phyloP scores from a whole-genome alignment of 2,797 vertebrate genomes.

The Pangasius sanitwongsei region DNA sequence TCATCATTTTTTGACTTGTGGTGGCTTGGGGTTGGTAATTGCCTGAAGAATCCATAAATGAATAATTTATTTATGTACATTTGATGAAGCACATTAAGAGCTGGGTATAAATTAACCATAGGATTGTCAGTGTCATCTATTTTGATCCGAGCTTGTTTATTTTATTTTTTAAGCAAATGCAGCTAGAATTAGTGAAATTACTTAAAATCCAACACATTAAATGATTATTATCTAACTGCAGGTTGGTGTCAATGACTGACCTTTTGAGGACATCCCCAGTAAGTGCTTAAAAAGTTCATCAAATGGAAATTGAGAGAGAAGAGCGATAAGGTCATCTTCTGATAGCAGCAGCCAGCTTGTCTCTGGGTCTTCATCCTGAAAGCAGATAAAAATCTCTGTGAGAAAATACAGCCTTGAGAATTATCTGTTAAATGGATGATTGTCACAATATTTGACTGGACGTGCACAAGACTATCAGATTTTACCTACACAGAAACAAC shows the following conservation, averaged over 20 bases:
- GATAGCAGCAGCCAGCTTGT: slow-evolving; percentile 92
- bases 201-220: neutral
- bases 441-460: neutral
- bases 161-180: neutral
- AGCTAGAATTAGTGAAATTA: neutral
- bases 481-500: neutral
- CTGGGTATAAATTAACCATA: neutral
- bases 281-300: slow-evolving; percentile 92
- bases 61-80: neutral
- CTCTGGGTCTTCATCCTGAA: slow-evolving; percentile 94
- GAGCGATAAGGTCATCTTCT: slow-evolving; percentile 90
- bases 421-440: neutral
- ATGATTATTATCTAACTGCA: neutral
- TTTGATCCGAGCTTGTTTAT: neutral
- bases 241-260: slow-evolving; percentile 65
- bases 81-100: neutral
- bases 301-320: slow-evolving; percentile 95
- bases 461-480: neutral
- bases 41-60: slow-evolving; percentile 68
- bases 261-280: slow-evolving; percentile 87
- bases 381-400: neutral
- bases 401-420: neutral
- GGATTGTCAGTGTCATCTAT: neutral
- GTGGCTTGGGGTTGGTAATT: slow-evolving; percentile 87
- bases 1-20: slow-evolving; percentile 96